These are phyloP conservation scores for Masticophis lateralis DNA, from an alignment of 2,797 vertebrate genomes.

Conservation along the genomic window DNA sequence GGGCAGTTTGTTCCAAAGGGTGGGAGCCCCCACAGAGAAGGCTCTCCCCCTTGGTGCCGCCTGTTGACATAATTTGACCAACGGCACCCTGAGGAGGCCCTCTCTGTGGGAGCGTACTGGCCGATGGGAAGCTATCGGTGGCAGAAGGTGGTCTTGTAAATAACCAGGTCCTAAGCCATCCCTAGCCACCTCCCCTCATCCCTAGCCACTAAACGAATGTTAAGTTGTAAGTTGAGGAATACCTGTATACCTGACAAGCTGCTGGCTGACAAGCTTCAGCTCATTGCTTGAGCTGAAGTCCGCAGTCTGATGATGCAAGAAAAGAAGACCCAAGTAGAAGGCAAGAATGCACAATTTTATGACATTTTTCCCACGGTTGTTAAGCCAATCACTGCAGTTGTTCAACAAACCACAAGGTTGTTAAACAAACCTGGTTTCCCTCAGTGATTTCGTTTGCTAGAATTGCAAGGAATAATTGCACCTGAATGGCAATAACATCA, in stretches of 20 bases:
- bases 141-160: too few species aligned
- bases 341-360: neutral
- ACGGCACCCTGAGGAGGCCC: too few species aligned
- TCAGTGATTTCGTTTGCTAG: neutral
- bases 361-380: neutral
- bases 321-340: neutral
- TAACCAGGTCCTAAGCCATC: too few species aligned
- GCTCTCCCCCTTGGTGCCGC: too few species aligned
- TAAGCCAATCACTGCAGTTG: neutral
- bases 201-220: neutral
- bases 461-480: neutral
- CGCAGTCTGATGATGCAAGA: neutral
- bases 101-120: too few species aligned
- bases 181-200: neutral
- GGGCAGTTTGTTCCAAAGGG: too few species aligned
- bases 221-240: neutral
- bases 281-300: neutral
- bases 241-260: neutral
- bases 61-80: too few species aligned
- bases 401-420: too few species aligned
- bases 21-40: too few species aligned
- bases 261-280: too few species aligned
- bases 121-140: too few species aligned
- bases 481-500: too few species aligned
- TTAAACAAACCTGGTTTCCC: neutral